Percentiles rank a stretch among this genome's conserved stretches.
Conservation (phyloP, 2,888 invertebrate species). For the Pterostichus niger region DNA sequence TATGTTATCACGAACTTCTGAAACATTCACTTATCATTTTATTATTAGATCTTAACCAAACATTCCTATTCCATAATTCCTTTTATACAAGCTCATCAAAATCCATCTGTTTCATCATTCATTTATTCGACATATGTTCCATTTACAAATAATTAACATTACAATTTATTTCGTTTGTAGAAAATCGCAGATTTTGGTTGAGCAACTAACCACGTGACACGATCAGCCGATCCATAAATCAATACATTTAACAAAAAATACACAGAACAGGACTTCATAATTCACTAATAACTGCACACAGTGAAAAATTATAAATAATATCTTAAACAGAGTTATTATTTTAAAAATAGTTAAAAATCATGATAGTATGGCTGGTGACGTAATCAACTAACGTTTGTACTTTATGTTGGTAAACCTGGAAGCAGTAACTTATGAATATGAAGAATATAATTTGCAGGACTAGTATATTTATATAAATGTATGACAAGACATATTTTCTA, state of each 20-base stretch:
- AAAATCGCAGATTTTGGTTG: constrained; percentile 99
- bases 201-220: constrained; percentile 91
- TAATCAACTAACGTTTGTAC: constrained; percentile 25
- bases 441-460: constrained; percentile 23
- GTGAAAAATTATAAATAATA: background rate
- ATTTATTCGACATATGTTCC: no score
- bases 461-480: background rate
- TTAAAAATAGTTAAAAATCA: background rate
- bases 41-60: no score
- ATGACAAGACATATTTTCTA: constrained; percentile 10
- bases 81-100: no score
- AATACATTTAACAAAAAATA: constrained; percentile 96
- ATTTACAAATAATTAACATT: background rate
- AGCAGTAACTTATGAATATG: constrained; percentile 27
- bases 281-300: background rate
- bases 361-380: constrained; percentile 11
- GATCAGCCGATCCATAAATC: constrained; percentile 95
- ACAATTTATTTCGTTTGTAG: constrained; percentile 71
- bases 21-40: no score
- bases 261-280: constrained; percentile 11
- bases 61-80: no score
- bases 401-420: constrained; percentile 24
- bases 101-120: no score
- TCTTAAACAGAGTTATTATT: background rate
- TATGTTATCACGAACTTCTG: background rate